These are phyloP conservation scores for Coregonus sp. DNA, from an alignment of 2,797 vertebrate genomes.

Conservation along the genomic window DNA sequence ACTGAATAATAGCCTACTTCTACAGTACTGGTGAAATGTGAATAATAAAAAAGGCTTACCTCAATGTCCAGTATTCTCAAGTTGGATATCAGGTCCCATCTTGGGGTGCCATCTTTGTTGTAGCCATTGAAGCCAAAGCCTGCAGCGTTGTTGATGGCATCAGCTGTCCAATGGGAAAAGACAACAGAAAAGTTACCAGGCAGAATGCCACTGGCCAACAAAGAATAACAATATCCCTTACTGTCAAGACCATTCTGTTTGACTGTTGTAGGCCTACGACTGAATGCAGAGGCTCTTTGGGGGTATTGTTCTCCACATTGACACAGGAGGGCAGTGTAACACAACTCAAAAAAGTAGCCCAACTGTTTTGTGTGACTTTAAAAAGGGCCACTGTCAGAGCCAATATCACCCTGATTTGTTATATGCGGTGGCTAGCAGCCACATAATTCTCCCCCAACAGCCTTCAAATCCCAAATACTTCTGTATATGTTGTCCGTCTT, in stretches of 20 bases:
- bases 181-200: constrained; percentile 35
- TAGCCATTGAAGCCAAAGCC: constrained; percentile 98
- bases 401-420: not conserved
- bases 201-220: constrained; percentile 6
- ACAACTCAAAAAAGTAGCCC: constrained; percentile 20
- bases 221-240: not conserved
- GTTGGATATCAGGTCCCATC: constrained; percentile 95
- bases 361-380: not conserved
- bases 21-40: not conserved
- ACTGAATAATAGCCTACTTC: not conserved
- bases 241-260: no score
- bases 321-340: constrained; percentile 70
- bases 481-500: no score
- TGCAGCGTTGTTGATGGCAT: constrained; percentile 97
- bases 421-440: not conserved
- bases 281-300: not conserved
- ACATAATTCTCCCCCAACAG: not conserved
- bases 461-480: not conserved
- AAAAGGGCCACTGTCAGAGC: not conserved
- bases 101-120: constrained; percentile 85
- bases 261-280: not conserved
- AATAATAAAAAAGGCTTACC: constrained; percentile 65
- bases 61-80: constrained; percentile 94
- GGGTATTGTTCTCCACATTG: not conserved
- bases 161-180: constrained; percentile 73